Conservation (phyloP, 2,797 vertebrate genomes). For the Danio tinwini region DNA sequence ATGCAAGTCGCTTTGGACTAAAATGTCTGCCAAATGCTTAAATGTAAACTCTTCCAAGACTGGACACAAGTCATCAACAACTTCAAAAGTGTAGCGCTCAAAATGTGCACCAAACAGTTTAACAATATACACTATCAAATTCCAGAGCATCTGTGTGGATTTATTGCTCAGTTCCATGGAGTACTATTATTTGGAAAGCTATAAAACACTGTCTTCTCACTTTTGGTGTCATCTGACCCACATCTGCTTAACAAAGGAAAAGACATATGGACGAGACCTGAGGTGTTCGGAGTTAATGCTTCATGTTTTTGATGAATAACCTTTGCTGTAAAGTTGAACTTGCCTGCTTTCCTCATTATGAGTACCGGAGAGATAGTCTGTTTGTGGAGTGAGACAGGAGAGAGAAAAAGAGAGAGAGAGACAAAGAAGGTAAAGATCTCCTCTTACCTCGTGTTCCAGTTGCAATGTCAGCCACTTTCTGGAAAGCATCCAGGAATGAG, state of each 20-base stretch:
- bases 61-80: neutral
- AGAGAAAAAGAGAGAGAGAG: neutral
- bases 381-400: neutral
- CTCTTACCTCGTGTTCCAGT: slow-evolving; percentile 82
- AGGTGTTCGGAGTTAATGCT: slow-evolving; percentile 10
- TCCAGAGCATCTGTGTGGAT: neutral
- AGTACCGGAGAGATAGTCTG: slow-evolving; percentile 2
- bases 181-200: neutral
- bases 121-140: neutral
- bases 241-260: slow-evolving; percentile 11
- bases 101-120: neutral
- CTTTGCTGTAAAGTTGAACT: slow-evolving; percentile 26
- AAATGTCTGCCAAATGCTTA: too few species aligned
- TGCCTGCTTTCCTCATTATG: slow-evolving; percentile 28
- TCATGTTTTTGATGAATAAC: slow-evolving; percentile 31
- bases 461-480: slow-evolving; percentile 87
- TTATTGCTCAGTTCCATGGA: neutral
- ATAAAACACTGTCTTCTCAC: slow-evolving; percentile 13
- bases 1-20: too few species aligned
- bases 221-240: neutral
- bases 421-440: slow-evolving; percentile 8
- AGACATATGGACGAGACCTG: neutral
- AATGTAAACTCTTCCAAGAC: neutral
- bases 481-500: slow-evolving; percentile 85
- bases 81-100: neutral